These are phyloP conservation scores for Oncorhynchus keta DNA, from an alignment of 2,113 vertebrate species.

Conservation along the genomic window DNA sequence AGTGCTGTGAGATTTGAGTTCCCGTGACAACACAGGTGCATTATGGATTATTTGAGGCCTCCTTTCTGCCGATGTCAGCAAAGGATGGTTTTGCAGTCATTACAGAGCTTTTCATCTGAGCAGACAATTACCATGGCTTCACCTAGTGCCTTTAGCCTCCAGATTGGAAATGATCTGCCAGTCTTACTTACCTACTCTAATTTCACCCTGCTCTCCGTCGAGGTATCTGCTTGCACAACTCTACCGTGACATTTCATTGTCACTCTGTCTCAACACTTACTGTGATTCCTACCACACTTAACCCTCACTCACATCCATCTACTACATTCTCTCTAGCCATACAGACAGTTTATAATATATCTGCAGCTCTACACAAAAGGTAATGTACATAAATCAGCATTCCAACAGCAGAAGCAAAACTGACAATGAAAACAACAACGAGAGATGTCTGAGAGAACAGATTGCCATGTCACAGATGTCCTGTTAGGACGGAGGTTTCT, in stretches of 20 bases:
- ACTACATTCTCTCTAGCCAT: background rate
- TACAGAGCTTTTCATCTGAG: background rate
- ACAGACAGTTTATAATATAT: background rate
- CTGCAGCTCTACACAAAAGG: background rate
- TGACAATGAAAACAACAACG: slow-evolving; percentile 18
- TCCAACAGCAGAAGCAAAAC: slow-evolving; percentile 3
- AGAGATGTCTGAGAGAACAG: slow-evolving; percentile 18
- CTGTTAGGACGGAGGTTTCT: slow-evolving; percentile 38
- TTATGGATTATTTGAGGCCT: background rate
- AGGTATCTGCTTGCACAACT: background rate
- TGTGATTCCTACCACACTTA: background rate
- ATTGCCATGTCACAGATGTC: slow-evolving; percentile 38
- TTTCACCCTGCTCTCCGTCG: slow-evolving; percentile 5
- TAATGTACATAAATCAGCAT: background rate
- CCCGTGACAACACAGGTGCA: background rate
- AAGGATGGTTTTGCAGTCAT: background rate
- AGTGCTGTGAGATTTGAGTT: background rate
- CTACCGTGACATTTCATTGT: background rate
- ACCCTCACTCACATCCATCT: background rate
- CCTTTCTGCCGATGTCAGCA: background rate
- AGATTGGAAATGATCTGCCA: slow-evolving; percentile 7
- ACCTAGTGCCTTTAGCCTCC: slow-evolving; percentile 19
- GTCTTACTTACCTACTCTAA: slow-evolving; percentile 8
- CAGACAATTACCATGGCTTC: background rate
- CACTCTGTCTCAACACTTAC: background rate